Evolutionary conservation across 2,113 vertebrate genomes (phyloP).

Genomic region (Coryphaenoides rupestris): DNA sequence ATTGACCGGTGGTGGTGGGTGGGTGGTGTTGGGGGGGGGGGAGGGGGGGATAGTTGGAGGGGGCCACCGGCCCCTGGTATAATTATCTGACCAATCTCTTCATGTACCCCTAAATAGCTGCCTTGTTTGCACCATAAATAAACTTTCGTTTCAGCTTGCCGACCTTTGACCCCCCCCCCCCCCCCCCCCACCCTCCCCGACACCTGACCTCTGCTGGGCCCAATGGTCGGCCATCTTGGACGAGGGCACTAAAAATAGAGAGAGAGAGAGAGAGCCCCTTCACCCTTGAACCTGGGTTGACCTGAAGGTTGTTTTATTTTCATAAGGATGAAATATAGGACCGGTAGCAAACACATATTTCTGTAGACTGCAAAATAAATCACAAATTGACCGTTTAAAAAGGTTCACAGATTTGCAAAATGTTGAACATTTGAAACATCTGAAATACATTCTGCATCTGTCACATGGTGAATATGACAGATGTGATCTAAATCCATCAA

Average conservation of each 20-base stretch:
- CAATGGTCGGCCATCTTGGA: slow-evolving; percentile 46
- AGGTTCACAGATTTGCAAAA: no score
- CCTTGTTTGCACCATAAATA: slow-evolving; percentile 68
- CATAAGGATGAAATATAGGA: neutral
- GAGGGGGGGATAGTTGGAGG: slow-evolving; percentile 65
- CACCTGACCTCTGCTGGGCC: slow-evolving; percentile 44
- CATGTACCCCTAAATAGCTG: slow-evolving; percentile 62
- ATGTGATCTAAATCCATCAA: no score
- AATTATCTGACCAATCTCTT: slow-evolving; percentile 68
- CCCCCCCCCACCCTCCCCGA: no score
- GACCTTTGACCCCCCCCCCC: slow-evolving; percentile 61
- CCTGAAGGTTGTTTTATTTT: neutral
- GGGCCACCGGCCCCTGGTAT: slow-evolving; percentile 53
- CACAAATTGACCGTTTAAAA: no score
- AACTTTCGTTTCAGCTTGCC: slow-evolving; percentile 57
- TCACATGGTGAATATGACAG: no score
- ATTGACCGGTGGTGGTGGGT: slow-evolving; percentile 60
- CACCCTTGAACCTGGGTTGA: slow-evolving; percentile 50
- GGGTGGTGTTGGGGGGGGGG: slow-evolving; percentile 64
- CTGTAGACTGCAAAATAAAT: no score
- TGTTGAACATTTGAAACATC: no score
- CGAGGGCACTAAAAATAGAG: slow-evolving; percentile 53
- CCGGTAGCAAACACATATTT: no score
- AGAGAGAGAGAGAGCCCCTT: slow-evolving; percentile 28
- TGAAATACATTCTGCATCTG: no score